phyloP scores from a whole-genome alignment of 2,113 vertebrate genomes.

The Danio rerio region GRCz12tu NC_133180.1:24937501-24938000 shows the following conservation, averaged over 20 bases:
- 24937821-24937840: conserved; percentile 54
- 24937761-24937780: conserved; percentile 32
- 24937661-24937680: background rate
- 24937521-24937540: too few relatives aligned
- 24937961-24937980: conserved; percentile 3
- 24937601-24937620: background rate
- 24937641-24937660: background rate
- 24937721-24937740: conserved; percentile 47
- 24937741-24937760: conserved; percentile 51
- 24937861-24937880: conserved; percentile 67
- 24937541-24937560: conserved; percentile 13
- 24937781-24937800: conserved; percentile 21
- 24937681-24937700: conserved; percentile 30
- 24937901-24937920: background rate
- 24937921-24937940: background rate
- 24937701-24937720: conserved; percentile 12
- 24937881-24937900: conserved; percentile 67
- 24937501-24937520: too few relatives aligned
- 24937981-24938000: background rate
- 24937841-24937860: conserved; percentile 67
- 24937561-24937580: background rate
- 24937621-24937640: background rate
- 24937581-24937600: too few relatives aligned
- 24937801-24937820: conserved; percentile 17
- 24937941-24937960: too few relatives aligned